These are phyloP conservation scores for Planococcus citri DNA, from an alignment of 1,140 invertebrate species.

Conservation along the genomic window DNA sequence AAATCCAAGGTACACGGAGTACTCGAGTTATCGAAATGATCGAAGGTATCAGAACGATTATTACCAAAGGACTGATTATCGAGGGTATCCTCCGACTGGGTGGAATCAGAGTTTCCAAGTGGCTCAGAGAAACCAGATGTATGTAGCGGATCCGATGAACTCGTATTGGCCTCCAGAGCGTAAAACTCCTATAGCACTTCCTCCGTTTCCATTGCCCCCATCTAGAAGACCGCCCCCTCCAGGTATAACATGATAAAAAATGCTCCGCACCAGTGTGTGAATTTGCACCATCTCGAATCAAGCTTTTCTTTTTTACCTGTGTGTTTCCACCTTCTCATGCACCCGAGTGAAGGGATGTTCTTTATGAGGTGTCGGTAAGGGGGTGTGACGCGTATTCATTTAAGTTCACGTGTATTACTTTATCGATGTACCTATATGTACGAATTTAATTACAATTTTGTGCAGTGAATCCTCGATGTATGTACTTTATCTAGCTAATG, in stretches of 20 bases:
- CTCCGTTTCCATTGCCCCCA: conserved; percentile 23
- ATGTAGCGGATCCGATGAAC: conserved; percentile 2
- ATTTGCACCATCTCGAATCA: neutral
- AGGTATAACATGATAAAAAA: neutral
- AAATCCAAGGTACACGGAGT: neutral
- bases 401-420: no score
- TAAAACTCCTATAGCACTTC: conserved; percentile 23
- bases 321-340: neutral
- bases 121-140: neutral
- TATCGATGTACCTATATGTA: no score
- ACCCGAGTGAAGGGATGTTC: neutral
- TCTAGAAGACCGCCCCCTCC: no score
- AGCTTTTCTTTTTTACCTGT: no score
- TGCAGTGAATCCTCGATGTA: no score
- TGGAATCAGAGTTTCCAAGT: neutral
- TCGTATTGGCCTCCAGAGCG: neutral
- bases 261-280: neutral
- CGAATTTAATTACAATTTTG: neutral
- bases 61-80: neutral
- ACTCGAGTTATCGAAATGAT: neutral
- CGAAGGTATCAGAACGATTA: neutral
- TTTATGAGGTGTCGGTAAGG: neutral
- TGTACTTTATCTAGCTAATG: no score
- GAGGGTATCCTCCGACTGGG: neutral
- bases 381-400: neutral